Base-by-base conservation (phyloP, 2,888 invertebrate genomes). In the Pyrochroa serraticornis region DNA sequence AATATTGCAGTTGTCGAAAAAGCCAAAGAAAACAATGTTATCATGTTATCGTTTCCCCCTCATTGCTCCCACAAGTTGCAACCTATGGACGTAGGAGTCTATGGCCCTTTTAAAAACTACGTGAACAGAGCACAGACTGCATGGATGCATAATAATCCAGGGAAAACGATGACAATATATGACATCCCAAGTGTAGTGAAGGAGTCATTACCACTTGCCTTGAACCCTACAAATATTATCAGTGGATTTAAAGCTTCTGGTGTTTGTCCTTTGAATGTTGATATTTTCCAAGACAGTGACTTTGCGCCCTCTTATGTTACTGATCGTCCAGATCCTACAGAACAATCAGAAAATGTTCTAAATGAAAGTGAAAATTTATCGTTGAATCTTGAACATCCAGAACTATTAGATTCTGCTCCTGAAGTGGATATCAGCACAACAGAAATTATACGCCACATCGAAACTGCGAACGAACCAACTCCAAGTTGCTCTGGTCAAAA, bases 41-140 rank as follows among this genome's bases (percentile, higher is more conserved):
- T 46, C 9, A 37, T 38, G 54, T 37, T 54, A 7, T 54, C 54
- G 6, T 53, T 53, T 32, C 60, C 60, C 3, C 60, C 58, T 7
- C 60, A 62, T 37, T 50, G 58, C 33, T 42, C 42, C n/a, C 62
- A 58, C 37, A 53, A 63, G 32, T 43, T 63, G 3, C 36, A 36
- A 6, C 36, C 36, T 2, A 2, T 36, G 2, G 36, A 36, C 6
- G 6, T 2, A 36, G 6, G 36, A 3, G 36, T 36, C 2, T 36
- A 3, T 5, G 22, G 22, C 5, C 22, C 22, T 3, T 22, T 22
- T 5, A 22, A 22, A 5, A 22, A 22, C 2, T 10, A 3, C 6
- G 6, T 10, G 6, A 36, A 36, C 6, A 3, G 2, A 3, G 36
- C 3, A 3, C 10, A 10, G 14, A 33, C 12, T n/a, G 22, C 43